Conservation (phyloP, 2,888 invertebrate species). For the Nephrocerus scutellatus region DNA sequence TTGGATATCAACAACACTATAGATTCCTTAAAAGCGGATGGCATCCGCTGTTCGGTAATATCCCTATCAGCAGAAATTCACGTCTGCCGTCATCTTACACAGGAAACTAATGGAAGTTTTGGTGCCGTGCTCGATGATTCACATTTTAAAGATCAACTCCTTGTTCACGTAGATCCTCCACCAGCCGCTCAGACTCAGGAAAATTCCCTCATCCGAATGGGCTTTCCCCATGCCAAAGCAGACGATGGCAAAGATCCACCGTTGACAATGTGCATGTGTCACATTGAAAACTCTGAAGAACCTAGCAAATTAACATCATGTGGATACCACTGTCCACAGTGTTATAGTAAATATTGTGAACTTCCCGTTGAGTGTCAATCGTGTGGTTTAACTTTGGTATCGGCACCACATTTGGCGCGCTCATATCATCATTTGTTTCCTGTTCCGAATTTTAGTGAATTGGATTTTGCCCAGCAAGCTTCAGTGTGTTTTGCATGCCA, state of each 20-base stretch:
- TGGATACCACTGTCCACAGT: slow-evolving; percentile 90
- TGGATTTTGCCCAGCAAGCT: slow-evolving; percentile 55
- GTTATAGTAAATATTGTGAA: slow-evolving; percentile 95
- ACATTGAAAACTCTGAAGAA: slow-evolving; percentile 68
- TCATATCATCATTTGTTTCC: slow-evolving; percentile 98
- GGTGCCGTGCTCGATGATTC: slow-evolving; percentile 78
- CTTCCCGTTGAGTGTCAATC: slow-evolving; percentile 94
- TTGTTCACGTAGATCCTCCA: slow-evolving; percentile 62
- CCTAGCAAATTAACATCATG: slow-evolving; percentile 63
- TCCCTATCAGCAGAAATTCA: slow-evolving; percentile 93
- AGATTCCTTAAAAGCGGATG: slow-evolving; percentile 65
- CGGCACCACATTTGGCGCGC: slow-evolving; percentile 94
- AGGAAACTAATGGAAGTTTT: slow-evolving; percentile 81
- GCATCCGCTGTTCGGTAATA: slow-evolving; percentile 89
- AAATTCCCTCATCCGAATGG: slow-evolving; percentile 89
- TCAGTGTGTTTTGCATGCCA: slow-evolving; percentile 68
- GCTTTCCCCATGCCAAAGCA: slow-evolving; percentile 77
- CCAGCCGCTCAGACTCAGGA: slow-evolving; percentile 66
- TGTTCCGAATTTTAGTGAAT: slow-evolving; percentile 75
- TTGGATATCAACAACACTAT: slow-evolving; percentile 82
- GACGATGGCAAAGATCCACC: slow-evolving; percentile 59
- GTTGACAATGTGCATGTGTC: slow-evolving; percentile 89
- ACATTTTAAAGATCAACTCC: slow-evolving; percentile 62
- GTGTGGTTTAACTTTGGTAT: slow-evolving; percentile 91
- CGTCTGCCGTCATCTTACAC: slow-evolving; percentile 78